phyloP scores from a whole-genome alignment of 2,797 vertebrate genomes.

The Poecilia wingei region DNA sequence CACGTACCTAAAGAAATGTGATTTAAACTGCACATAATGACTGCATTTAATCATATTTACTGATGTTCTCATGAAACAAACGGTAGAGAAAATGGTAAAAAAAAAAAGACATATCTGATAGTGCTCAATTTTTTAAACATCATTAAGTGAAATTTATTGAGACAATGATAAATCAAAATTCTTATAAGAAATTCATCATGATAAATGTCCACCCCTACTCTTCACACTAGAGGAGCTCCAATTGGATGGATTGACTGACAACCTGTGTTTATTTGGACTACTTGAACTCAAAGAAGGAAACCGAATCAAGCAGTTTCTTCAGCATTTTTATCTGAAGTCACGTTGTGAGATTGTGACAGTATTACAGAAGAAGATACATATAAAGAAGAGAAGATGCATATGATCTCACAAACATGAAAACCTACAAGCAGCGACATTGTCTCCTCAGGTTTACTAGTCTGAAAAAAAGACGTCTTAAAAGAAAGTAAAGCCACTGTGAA shows the following conservation, averaged over 20 bases:
- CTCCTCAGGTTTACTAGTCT: not conserved
- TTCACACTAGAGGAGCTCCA: too few relatives aligned
- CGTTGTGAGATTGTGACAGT: constrained; percentile 50
- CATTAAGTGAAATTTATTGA: too few relatives aligned
- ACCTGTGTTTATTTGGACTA: not conserved
- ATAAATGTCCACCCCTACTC: too few relatives aligned
- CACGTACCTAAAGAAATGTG: too few relatives aligned
- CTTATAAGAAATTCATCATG: too few relatives aligned
- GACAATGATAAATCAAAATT: too few relatives aligned
- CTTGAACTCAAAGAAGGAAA: constrained; percentile 6
- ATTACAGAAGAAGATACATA: constrained; percentile 18
- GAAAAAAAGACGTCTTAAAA: not conserved
- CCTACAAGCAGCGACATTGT: not conserved
- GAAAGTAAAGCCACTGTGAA: not conserved
- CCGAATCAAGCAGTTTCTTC: constrained; percentile 23
- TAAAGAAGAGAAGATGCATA: constrained; percentile 21
- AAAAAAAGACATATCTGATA: too few relatives aligned
- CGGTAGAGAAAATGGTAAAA: too few relatives aligned
- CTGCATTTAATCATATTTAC: too few relatives aligned
- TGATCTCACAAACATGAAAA: not conserved
- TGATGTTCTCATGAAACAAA: too few relatives aligned
- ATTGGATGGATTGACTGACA: not conserved
- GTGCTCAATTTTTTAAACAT: too few relatives aligned
- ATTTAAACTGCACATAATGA: too few relatives aligned
- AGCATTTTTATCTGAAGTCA: constrained; percentile 51